Evolutionary conservation across 2,113 vertebrate species (phyloP), one percentile per base, ranked within the genome.

Genomic region (Eclectus roratus): DNA sequence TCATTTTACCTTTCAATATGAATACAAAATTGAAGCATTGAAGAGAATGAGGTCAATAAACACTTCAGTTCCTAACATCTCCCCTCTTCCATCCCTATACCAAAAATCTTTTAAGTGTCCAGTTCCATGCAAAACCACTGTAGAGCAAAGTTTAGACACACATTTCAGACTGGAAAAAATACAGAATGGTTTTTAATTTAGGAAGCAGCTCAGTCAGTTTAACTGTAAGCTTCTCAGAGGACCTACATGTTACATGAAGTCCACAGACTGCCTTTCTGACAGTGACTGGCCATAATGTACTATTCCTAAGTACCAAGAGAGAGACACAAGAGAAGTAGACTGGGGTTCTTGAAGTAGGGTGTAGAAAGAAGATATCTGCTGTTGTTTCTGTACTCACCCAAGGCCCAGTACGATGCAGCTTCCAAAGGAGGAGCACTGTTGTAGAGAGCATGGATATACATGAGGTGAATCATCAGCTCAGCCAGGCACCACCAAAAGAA

Each of bases 401-500:
- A 97, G 3, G 99, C 98, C 99, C 99, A 99, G 25, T 98, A 98
- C 27, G 98, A 99, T 20, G 98, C 98, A 28, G 98, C 96, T 90
- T 98, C 97, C 96, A 99, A 97, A 85, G 99, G 98, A 50, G 98
- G 94, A 96, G 97, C 95, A 61, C 98, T 99, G 96, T 98, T 98
- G 90, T 98, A 99, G 93, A 99, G 98, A 90, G 98, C 98, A 85
- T 99, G 99, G 97, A 99, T 99, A 97, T 99, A 99, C 99, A 99
- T 99, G 25, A 98, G 79, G 52, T 99, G 99, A 86, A 98, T 98
- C 99, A 99, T 98, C 95, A 98, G 95, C 97, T 99, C 99, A 5
- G 99, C 99, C 86, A 99, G 94, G 76, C 97, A 98, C 99, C 99
- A 99, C 98, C 98, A 99, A 80, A 98, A 94, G 31, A 98, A 92